These are phyloP conservation scores for Catharus fuscescens DNA, from an alignment of 2,113 vertebrate genomes.

Conservation along the genomic window DNA sequence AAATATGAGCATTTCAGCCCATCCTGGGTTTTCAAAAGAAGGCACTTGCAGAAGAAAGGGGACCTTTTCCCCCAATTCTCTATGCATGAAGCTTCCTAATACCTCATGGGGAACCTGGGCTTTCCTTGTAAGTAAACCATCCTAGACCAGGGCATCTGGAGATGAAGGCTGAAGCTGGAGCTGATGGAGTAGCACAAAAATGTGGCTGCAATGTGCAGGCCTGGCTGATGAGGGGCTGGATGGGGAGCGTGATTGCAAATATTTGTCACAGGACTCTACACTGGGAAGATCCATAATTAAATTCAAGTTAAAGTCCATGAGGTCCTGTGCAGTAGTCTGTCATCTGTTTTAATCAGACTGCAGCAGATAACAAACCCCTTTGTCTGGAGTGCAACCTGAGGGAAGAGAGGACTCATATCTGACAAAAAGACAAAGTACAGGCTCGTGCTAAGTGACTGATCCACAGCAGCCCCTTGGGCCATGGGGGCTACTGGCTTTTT, in stretches of 20 bases:
- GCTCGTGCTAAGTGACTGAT: not conserved
- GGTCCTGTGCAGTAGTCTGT: not conserved
- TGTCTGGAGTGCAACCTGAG: not conserved
- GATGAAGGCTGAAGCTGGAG: not conserved
- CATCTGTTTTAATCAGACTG: not conserved
- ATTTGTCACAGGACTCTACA: not conserved
- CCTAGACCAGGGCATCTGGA: not conserved
- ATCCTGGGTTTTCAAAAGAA: not conserved
- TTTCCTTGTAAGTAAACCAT: not conserved
- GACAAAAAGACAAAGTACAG: not conserved
- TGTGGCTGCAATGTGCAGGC: fast-evolving
- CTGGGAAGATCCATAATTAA: not conserved
- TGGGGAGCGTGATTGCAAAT: not conserved
- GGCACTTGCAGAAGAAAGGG: not conserved
- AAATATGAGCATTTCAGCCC: not conserved
- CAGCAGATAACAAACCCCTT: not conserved
- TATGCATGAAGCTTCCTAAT: not conserved
- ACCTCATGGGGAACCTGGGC: not conserved
- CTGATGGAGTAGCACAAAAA: not conserved
- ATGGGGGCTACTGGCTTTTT: not conserved
- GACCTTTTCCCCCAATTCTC: not conserved
- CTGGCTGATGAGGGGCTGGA: not conserved
- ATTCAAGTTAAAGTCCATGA: not conserved
- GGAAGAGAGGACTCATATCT: not conserved
- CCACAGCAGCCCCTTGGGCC: not conserved